A percentile compares a stretch with the other conserved stretches of the same genome.
phyloP scores from a whole-genome alignment of 2,113 vertebrate genomes.

The Salminus brasiliensis region DNA sequence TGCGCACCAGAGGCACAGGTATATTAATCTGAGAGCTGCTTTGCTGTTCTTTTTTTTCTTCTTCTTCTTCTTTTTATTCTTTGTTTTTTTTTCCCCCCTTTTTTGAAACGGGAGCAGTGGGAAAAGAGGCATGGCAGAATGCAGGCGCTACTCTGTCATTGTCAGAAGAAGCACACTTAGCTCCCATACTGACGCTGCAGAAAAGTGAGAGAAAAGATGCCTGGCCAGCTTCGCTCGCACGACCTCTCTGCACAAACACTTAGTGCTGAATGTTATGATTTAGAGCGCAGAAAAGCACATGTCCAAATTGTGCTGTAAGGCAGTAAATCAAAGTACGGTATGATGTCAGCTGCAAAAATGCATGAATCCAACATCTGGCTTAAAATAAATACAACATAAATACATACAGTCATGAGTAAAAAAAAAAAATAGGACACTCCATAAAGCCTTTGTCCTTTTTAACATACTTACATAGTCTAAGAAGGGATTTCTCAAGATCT shows the following conservation, averaged over 20 bases:
- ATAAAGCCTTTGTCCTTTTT: too few relatives aligned
- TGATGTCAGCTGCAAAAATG: slow-evolving; percentile 4
- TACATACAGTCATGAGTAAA: too few relatives aligned
- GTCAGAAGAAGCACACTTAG: slow-evolving; percentile 45
- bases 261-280: slow-evolving; percentile 27
- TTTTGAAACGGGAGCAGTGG: slow-evolving; percentile 1
- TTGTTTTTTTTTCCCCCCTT: slow-evolving; percentile 18
- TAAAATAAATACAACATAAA: not conserved
- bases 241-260: slow-evolving; percentile 2
- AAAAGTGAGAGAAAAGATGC: slow-evolving; percentile 33
- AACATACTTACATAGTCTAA: too few relatives aligned
- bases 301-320: not conserved
- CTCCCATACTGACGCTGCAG: slow-evolving; percentile 49
- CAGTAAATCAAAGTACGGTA: slow-evolving; percentile 1
- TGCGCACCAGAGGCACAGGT: slow-evolving; percentile 49
- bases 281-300: not conserved
- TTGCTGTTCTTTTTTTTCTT: not conserved
- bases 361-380: slow-evolving; percentile 5
- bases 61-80: not conserved
- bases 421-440: too few relatives aligned
- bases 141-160: slow-evolving; percentile 52
- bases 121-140: slow-evolving; percentile 30
- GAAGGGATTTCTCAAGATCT: too few relatives aligned
- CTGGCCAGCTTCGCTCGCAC: not conserved
- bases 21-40: slow-evolving; percentile 42